Conservation (phyloP, 1,140 invertebrate species). For the Stenopsyche tienmushanensis region DNA sequence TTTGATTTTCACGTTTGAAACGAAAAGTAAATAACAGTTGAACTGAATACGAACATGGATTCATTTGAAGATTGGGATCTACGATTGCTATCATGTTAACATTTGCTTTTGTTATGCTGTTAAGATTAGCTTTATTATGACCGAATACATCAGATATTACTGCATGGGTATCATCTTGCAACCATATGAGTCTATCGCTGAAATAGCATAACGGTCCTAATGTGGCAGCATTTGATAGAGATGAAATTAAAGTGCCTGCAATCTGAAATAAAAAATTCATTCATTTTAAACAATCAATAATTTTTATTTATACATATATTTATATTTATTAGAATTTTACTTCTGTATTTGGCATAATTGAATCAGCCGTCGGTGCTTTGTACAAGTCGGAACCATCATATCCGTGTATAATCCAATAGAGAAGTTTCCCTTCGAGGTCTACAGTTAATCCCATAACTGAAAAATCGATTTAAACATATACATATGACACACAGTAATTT, state of each 20-base stretch:
- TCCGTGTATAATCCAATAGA: slow-evolving; percentile 80
- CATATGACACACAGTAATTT: neutral
- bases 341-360: slow-evolving; percentile 44
- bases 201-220: slow-evolving; percentile 72
- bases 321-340: slow-evolving; percentile 30
- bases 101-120: slow-evolving; percentile 60
- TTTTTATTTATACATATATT: slow-evolving; percentile 17
- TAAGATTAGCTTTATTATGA: slow-evolving; percentile 72
- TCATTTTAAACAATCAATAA: slow-evolving; percentile 3
- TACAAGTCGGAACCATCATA: slow-evolving; percentile 73
- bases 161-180: slow-evolving; percentile 72
- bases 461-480: slow-evolving; percentile 44
- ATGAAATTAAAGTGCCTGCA: slow-evolving; percentile 48
- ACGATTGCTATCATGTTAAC: slow-evolving; percentile 72
- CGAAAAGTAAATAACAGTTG: neutral
- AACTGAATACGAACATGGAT: slow-evolving; percentile 49
- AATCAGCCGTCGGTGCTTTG: slow-evolving; percentile 64
- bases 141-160: slow-evolving; percentile 77
- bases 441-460: slow-evolving; percentile 79
- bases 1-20: neutral
- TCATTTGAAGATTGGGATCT: slow-evolving; percentile 66
- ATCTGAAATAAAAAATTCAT: slow-evolving; percentile 43
- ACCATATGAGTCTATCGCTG: slow-evolving; percentile 76
- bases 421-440: slow-evolving; percentile 68
- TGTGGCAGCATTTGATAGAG: slow-evolving; percentile 49